Base-by-base conservation (phyloP, 2,888 invertebrate species). In the Cheilosia scutellata region DNA sequence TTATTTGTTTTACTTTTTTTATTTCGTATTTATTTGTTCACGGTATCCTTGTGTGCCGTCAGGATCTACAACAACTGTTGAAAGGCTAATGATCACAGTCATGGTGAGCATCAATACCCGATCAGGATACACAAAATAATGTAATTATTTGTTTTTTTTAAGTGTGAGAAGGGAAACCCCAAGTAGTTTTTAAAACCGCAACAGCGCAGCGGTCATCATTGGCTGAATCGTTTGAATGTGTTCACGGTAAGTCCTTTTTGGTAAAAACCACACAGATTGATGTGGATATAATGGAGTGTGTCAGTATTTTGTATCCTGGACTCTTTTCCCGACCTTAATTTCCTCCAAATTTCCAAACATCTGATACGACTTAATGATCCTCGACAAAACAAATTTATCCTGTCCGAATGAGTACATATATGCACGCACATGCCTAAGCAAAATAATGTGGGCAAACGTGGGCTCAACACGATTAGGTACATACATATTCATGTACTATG, bases 311-410 rank as follows among this genome's bases (percentile, higher is more conserved):
- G 42, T 55, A 31, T 62, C 37, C 49, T 47, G 57, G 27, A 71
- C 60, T 42, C 25, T 7, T 57, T 31, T 63, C 42, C 33, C 27
- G 27, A 20, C 29, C 9, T 37, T 16, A 53, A 58, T 51, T 51
- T 76, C 55, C 65, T 55, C 65, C 42, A 77, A 77, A 49, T 76
- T 82, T 63, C 62, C 57, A 9, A 82, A 86, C 86, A 86, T 86
- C 76, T 86, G 86, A 86, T 86, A 80, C 82, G 76, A 86, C 82
- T 86, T 86, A 86, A 80, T 86, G 82, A 80, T 71, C 74, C 72
- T 72, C 47, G 55, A 58, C 71, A 42, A 20, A 51, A 31, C 65
- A 57, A 11, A 27, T 5, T 53, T 31, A 2, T 42, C 13, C 60
- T 37, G 47, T n/a, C 44, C 58, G 44, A 53, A 65, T 53, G 55